A percentile compares a stretch with the other conserved stretches of the same genome.
Evolutionary conservation across 2,113 vertebrate species (phyloP).

Genomic region (Phoenicopterus ruber): DNA sequence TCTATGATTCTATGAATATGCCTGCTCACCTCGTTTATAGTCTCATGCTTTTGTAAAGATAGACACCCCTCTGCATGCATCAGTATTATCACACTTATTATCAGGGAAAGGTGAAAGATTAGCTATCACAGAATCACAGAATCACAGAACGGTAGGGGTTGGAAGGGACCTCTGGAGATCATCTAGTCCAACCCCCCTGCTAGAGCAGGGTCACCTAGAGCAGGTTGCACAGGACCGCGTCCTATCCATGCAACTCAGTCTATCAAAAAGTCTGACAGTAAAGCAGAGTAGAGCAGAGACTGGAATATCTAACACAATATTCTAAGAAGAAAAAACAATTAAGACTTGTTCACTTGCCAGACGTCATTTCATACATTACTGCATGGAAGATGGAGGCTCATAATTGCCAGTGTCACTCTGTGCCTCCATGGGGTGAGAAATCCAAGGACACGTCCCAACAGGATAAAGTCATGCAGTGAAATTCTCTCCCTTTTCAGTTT

Average conservation of each 20-base stretch:
- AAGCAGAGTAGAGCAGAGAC: neutral
- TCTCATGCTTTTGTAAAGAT: neutral
- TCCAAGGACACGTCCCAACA: neutral
- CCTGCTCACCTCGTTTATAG: neutral
- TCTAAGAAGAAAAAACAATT: neutral
- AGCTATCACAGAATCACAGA: too few relatives aligned
- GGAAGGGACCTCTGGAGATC: too few relatives aligned
- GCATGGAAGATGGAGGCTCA: neutral
- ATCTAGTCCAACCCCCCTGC: too few relatives aligned
- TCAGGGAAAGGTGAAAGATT: neutral
- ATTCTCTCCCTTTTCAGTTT: neutral
- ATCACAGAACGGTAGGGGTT: too few relatives aligned
- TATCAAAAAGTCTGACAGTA: neutral
- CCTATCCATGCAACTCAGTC: neutral
- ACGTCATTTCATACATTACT: neutral
- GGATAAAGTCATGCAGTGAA: neutral
- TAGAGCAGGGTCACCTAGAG: too few relatives aligned
- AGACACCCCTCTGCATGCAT: neutral
- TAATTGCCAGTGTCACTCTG: neutral
- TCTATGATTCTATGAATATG: too few relatives aligned
- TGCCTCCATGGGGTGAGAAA: neutral
- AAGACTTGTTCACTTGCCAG: neutral
- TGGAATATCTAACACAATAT: neutral
- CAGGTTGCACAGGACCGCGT: too few relatives aligned
- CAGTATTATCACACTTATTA: neutral